These are phyloP conservation scores for Colinus virginianus DNA, from an alignment of 2,113 vertebrate genomes.

Conservation along the genomic window DNA sequence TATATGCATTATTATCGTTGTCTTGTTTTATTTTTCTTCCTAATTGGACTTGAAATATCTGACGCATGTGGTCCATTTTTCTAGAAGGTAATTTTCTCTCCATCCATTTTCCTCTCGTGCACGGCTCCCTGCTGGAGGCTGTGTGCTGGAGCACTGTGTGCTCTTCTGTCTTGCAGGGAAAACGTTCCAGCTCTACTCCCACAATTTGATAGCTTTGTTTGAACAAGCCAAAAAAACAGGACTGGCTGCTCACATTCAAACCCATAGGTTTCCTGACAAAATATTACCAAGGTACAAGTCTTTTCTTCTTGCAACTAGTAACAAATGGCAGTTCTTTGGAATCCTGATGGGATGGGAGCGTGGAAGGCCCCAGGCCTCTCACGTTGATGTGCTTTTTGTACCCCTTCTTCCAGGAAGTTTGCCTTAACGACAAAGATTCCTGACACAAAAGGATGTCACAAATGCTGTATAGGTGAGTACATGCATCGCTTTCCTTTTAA, in stretches of 20 bases:
- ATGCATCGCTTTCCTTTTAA: background rate
- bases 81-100: constrained; percentile 92
- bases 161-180: constrained; percentile 85
- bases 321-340: background rate
- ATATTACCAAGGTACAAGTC: constrained; percentile 91
- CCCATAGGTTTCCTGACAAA: constrained; percentile 95
- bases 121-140: background rate
- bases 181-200: constrained; percentile 97
- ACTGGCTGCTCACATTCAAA: constrained; percentile 95
- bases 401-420: constrained; percentile 88
- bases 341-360: background rate
- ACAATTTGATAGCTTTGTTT: constrained; percentile 96
- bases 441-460: constrained; percentile 98
- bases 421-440: constrained; percentile 97
- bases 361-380: background rate
- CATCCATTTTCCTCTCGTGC: constrained; percentile 16
- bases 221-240: constrained; percentile 98
- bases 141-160: background rate
- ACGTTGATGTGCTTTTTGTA: background rate
- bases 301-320: background rate
- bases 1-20: background rate
- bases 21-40: constrained; percentile 35
- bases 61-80: constrained; percentile 70
- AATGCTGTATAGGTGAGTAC: constrained; percentile 96
- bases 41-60: constrained; percentile 76